These are phyloP conservation scores for Allobates femoralis DNA, from an alignment of 2,797 vertebrate species.

Conservation along the genomic window DNA sequence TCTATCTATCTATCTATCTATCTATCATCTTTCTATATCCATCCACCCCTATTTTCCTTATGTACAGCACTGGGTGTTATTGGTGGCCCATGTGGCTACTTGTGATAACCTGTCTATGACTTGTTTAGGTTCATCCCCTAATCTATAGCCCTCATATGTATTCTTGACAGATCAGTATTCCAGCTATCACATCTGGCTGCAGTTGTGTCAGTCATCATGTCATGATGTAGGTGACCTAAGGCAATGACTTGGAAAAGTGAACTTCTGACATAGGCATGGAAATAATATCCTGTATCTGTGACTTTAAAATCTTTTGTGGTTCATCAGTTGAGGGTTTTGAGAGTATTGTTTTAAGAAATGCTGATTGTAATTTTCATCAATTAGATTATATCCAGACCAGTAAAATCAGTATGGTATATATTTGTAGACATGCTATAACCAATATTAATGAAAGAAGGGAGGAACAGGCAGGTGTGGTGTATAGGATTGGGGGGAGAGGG, in stretches of 20 bases:
- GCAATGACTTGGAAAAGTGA: constrained; percentile 1
- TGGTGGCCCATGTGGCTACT: background rate
- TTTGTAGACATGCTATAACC: background rate
- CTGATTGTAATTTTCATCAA: background rate
- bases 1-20: too few relatives aligned
- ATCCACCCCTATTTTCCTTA: too few relatives aligned
- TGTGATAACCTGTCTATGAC: background rate
- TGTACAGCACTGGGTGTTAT: background rate
- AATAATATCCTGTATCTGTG: background rate
- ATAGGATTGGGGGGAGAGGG: background rate
- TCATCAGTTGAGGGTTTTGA: background rate
- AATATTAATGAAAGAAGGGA: background rate
- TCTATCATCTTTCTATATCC: too few relatives aligned
- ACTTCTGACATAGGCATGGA: background rate
- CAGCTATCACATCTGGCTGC: background rate
- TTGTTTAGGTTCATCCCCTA: background rate
- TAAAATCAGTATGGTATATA: background rate
- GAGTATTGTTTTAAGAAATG: background rate
- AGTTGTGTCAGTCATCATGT: background rate
- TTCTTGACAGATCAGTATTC: background rate
- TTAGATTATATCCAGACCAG: background rate
- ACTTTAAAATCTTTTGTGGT: background rate
- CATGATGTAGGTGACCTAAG: background rate
- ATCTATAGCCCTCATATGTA: background rate
- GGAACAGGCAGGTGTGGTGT: background rate